Conservation (phyloP, 1,140 invertebrate genomes). For the Micrasema minimum region DNA sequence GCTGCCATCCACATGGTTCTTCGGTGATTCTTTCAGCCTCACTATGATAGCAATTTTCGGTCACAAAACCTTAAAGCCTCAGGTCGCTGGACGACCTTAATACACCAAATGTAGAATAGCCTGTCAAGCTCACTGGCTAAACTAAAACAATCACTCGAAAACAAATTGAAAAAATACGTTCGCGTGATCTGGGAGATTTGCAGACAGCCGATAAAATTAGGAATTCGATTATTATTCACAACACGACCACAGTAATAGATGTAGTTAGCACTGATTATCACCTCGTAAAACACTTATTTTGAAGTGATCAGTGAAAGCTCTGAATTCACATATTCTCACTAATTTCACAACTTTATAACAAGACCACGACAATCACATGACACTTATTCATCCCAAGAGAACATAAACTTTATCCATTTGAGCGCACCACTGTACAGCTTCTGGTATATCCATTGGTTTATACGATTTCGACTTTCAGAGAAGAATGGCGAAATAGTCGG, state of each 20-base stretch:
- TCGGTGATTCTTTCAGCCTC: constrained; percentile 68
- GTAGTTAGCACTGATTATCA: constrained; percentile 24
- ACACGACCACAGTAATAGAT: constrained; percentile 17
- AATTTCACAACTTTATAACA: constrained; percentile 15
- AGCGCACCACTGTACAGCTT: background rate
- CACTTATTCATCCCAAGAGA: constrained; percentile 24
- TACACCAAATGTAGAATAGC: no score
- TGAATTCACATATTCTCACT: constrained; percentile 24
- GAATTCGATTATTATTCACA: constrained; percentile 8
- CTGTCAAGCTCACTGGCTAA: background rate
- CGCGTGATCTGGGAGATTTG: constrained; percentile 26
- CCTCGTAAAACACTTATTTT: constrained; percentile 30
- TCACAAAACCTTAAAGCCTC: constrained; percentile 43
- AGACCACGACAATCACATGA: constrained; percentile 21
- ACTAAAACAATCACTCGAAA: background rate
- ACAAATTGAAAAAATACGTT: background rate
- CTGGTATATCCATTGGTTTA: constrained; percentile 10
- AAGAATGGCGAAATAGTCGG: background rate
- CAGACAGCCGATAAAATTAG: constrained; percentile 14
- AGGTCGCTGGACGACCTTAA: background rate
- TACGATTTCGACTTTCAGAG: background rate
- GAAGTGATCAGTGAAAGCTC: constrained; percentile 9
- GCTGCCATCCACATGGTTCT: constrained; percentile 65
- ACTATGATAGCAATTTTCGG: constrained; percentile 63
- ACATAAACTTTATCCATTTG: constrained; percentile 8